Percentiles rank a stretch among this genome's conserved stretches.
phyloP scores from a whole-genome alignment of 2,113 vertebrate genomes.

The Turdus rufiventris region DNA sequence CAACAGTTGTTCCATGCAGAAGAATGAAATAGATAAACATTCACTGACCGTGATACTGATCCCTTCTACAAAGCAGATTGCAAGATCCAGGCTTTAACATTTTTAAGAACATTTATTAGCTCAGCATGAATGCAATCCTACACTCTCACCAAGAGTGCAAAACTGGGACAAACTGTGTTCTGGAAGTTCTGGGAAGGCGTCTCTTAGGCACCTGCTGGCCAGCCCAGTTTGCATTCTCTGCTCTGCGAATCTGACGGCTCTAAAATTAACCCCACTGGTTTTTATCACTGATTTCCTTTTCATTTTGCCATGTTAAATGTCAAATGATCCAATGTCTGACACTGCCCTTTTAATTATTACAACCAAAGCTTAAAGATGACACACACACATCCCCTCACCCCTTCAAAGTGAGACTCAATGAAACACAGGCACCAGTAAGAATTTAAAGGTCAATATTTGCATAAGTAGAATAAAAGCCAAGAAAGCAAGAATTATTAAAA shows the following conservation, averaged over 20 bases:
- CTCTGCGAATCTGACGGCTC: neutral
- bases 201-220: neutral
- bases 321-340: neutral
- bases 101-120: conserved; percentile 6
- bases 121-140: neutral
- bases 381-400: neutral
- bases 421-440: neutral
- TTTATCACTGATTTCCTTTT: neutral
- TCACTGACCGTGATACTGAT: neutral
- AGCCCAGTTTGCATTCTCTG: neutral
- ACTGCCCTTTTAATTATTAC: conserved; percentile 50
- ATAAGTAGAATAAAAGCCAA: conserved; percentile 55
- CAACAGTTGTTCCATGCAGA: neutral
- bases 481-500: conserved; percentile 44
- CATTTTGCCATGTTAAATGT: conserved; percentile 22
- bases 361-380: conserved; percentile 6
- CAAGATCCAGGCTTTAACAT: neutral
- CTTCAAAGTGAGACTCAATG: neutral
- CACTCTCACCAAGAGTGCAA: neutral
- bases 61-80: neutral
- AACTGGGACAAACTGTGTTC: neutral
- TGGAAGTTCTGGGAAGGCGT: neutral
- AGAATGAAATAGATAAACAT: neutral
- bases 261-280: neutral
- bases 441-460: conserved; percentile 68